phyloP scores from a whole-genome alignment of 2,888 invertebrate species.

The Hirtodrosophila confusa region DNA sequence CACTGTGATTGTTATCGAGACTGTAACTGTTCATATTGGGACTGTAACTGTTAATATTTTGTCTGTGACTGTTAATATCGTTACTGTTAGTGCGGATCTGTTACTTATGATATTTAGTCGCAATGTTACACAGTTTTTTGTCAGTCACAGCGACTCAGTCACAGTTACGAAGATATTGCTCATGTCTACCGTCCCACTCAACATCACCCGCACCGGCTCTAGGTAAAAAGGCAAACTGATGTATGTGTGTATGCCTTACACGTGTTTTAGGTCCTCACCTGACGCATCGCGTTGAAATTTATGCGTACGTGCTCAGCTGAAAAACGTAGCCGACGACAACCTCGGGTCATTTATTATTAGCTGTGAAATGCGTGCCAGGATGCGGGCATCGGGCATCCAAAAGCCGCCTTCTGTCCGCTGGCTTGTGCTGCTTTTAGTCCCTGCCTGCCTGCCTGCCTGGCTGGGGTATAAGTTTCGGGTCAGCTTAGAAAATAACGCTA shows the following conservation, averaged over 20 bases:
- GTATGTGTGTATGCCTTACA: conserved; percentile 24
- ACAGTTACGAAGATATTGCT: too few relatives aligned
- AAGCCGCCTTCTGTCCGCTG: neutral
- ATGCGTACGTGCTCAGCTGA: conserved; percentile 70
- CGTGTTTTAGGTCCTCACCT: conserved; percentile 42
- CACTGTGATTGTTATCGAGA: too few relatives aligned
- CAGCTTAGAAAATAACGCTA: conserved; percentile 15
- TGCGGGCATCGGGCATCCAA: conserved; percentile 10
- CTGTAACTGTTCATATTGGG: too few relatives aligned
- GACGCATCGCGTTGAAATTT: conserved; percentile 60
- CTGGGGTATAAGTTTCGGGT: conserved; percentile 15
- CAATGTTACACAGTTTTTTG: too few relatives aligned
- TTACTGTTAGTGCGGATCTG: too few relatives aligned
- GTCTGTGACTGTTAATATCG: too few relatives aligned
- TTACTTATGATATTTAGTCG: too few relatives aligned
- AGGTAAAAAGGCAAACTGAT: conserved; percentile 12
- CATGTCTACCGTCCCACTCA: too few relatives aligned
- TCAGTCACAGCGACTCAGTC: too few relatives aligned
- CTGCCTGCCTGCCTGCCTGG: conserved; percentile 18
- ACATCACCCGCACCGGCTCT: conserved; percentile 2
- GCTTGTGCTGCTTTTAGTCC: conserved; percentile 10
- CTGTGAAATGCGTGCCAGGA: conserved; percentile 63
- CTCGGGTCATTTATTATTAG: conserved; percentile 76
- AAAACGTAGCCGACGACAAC: conserved; percentile 61
- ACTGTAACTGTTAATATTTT: too few relatives aligned